A percentile compares a stretch with the other conserved stretches of the same genome.
Evolutionary conservation across 2,113 vertebrate genomes (phyloP).

Genomic region (Periophthalmodon schlosseri): DNA sequence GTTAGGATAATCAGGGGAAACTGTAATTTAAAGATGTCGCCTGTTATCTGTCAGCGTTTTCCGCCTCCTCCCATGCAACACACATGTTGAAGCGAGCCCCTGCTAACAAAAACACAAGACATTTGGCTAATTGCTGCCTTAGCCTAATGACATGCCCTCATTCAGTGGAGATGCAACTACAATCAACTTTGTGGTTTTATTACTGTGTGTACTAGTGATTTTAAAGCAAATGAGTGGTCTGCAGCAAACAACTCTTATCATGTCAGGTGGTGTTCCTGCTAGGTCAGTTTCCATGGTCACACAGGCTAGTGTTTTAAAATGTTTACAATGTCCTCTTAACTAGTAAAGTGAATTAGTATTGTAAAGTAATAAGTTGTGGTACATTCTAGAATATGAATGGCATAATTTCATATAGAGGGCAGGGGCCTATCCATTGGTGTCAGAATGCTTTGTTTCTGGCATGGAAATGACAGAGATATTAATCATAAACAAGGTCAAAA

Average conservation of each 20-base stretch:
- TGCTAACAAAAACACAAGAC: slow-evolving; percentile 20
- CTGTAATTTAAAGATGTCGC: slow-evolving; percentile 73
- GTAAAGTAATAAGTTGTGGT: not conserved
- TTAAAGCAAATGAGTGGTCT: not conserved
- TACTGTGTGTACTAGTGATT: not conserved
- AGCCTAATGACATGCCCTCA: slow-evolving; percentile 33
- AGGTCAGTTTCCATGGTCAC: not conserved
- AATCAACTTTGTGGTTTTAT: slow-evolving; percentile 2
- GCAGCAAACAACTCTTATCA: not conserved
- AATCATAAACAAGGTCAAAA: not conserved
- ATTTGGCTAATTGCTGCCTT: slow-evolving; percentile 55
- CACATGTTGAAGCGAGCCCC: slow-evolving; percentile 25
- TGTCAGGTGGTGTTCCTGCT: not conserved
- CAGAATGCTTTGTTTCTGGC: too few relatives aligned
- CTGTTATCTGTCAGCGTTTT: slow-evolving; percentile 55
- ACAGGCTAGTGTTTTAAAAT: not conserved
- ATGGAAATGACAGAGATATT: not conserved
- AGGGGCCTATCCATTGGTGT: too few relatives aligned
- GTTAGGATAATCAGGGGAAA: slow-evolving; percentile 67
- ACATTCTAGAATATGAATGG: too few relatives aligned
- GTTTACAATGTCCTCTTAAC: not conserved
- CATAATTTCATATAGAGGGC: too few relatives aligned
- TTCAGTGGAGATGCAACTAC: slow-evolving; percentile 23
- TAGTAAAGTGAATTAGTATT: not conserved
- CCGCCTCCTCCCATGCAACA: slow-evolving; percentile 51